These are phyloP conservation scores for Aleadryas rufinucha DNA, from an alignment of 2,113 vertebrate genomes.

Conservation along the genomic window DNA sequence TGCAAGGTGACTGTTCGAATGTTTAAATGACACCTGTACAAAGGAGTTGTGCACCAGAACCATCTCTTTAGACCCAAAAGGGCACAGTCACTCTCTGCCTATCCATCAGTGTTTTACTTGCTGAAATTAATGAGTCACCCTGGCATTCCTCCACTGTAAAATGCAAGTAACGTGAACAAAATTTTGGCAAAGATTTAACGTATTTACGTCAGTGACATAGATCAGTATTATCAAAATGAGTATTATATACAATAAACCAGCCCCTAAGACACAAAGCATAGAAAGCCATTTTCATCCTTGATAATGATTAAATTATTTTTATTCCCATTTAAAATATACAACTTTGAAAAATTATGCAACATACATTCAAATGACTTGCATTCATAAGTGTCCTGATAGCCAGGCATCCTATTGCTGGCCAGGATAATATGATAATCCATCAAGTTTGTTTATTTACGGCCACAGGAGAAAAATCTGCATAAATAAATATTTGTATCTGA, in stretches of 20 bases:
- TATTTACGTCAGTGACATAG: background rate
- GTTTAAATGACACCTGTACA: background rate
- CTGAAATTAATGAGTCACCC: background rate
- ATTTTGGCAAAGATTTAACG: background rate
- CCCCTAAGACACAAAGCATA: background rate
- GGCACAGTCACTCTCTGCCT: fast-evolving
- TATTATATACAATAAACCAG: background rate
- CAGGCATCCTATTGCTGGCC: background rate
- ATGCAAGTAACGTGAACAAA: background rate
- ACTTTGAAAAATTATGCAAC: conserved; percentile 25
- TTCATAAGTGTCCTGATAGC: background rate
- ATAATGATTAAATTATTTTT: conserved; percentile 27
- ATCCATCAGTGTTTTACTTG: background rate
- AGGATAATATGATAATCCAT: background rate
- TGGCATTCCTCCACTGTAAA: background rate
- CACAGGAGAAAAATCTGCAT: background rate
- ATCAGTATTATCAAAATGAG: background rate
- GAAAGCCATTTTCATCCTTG: background rate
- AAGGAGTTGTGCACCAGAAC: background rate
- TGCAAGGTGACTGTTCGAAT: fast-evolving
- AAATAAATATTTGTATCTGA: background rate
- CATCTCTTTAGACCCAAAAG: background rate
- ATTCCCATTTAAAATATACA: conserved; percentile 58
- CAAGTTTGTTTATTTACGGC: background rate
- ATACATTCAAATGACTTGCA: conserved; percentile 39